phyloP scores from a whole-genome alignment of 2,113 vertebrate species.

The Aphyosemion australe region DNA sequence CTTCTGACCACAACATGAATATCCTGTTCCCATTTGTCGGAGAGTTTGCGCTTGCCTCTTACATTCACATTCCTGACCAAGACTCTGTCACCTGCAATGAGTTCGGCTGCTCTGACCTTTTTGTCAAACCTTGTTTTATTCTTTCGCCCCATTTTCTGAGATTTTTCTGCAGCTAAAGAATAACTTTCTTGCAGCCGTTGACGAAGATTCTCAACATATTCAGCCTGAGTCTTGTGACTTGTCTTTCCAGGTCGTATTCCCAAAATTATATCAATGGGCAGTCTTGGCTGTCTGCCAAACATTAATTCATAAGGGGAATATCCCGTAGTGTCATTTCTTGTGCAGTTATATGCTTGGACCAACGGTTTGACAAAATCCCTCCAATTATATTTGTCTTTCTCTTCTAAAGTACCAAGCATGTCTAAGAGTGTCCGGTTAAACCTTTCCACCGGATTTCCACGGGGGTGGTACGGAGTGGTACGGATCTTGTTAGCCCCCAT shows the following conservation, averaged over 20 bases:
- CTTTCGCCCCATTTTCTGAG: not conserved
- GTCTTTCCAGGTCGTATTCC: not conserved
- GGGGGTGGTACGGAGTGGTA: not conserved
- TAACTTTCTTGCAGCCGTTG: not conserved
- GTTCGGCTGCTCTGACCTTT: not conserved
- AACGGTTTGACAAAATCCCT: not conserved
- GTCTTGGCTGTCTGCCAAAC: conserved; percentile 9
- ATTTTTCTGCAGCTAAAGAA: not conserved
- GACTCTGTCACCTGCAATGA: not conserved
- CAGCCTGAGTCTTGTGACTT: not conserved
- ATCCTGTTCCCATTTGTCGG: too few relatives aligned
- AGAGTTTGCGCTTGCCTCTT: too few relatives aligned
- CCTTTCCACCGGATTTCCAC: not conserved
- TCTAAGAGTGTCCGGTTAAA: not conserved
- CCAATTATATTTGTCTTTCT: not conserved
- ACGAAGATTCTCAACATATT: not conserved
- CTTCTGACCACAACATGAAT: too few relatives aligned
- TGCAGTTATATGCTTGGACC: conserved; percentile 1
- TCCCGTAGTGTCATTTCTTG: not conserved
- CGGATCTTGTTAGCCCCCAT: not conserved
- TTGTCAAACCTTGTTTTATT: conserved; percentile 1
- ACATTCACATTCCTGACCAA: not conserved
- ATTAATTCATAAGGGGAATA: not conserved
- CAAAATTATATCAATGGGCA: not conserved
- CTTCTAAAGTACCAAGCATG: not conserved